Percentiles rank a stretch among this genome's conserved stretches.
These are phyloP conservation scores for Oncorhynchus tshawytscha DNA, from an alignment of 2,113 vertebrate species.

Conservation along the genomic window DNA sequence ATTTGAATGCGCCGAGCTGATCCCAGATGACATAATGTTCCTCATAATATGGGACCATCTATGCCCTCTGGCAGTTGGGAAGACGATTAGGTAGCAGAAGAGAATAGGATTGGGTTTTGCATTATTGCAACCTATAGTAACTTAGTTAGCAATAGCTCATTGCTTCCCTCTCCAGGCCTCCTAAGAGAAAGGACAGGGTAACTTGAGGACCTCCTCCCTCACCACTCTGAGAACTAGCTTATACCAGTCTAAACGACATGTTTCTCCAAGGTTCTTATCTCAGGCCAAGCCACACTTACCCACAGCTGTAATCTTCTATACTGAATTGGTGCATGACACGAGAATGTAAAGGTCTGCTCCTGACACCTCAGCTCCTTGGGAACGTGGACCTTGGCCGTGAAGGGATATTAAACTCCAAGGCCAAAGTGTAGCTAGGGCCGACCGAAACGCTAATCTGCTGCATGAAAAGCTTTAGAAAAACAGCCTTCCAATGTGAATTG, in stretches of 20 bases:
- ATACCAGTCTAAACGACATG: background rate
- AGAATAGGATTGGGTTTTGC: background rate
- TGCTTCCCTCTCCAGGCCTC: background rate
- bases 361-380: slow-evolving; percentile 32
- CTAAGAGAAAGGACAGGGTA: background rate
- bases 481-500: slow-evolving; percentile 43
- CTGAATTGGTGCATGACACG: slow-evolving; percentile 42
- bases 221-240: too few relatives aligned
- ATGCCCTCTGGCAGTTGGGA: slow-evolving; percentile 26
- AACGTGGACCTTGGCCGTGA: slow-evolving; percentile 18
- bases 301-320: slow-evolving; percentile 33
- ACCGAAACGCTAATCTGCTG: slow-evolving; percentile 57
- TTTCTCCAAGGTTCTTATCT: slow-evolving; percentile 37
- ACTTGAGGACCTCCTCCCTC: background rate
- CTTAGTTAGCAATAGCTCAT: too few relatives aligned
- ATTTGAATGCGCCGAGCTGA: slow-evolving; percentile 8
- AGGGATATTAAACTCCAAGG: slow-evolving; percentile 47
- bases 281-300: slow-evolving; percentile 16
- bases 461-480: slow-evolving; percentile 45
- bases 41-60: background rate
- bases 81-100: background rate
- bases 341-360: slow-evolving; percentile 39
- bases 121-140: too few relatives aligned
- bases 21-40: slow-evolving; percentile 32
- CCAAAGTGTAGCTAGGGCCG: slow-evolving; percentile 41